Conservation (phyloP, 2,888 invertebrate genomes). For the Syrista parreyssii region DNA sequence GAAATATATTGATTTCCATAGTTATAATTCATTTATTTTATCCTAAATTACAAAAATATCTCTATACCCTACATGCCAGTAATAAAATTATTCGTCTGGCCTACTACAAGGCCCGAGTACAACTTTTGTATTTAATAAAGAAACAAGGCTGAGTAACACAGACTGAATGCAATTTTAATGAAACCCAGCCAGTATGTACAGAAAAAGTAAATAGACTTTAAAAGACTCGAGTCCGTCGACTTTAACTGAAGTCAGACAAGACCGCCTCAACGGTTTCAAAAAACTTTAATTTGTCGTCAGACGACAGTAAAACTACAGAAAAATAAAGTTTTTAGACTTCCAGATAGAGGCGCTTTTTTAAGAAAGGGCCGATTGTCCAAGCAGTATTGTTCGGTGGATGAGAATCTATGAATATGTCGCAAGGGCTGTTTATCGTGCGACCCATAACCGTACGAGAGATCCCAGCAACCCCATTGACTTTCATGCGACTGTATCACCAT, state of each 20-base stretch:
- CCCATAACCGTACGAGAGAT: slow-evolving; percentile 1
- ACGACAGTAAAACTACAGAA: not conserved
- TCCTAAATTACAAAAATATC: too few species aligned
- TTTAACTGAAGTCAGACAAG: not conserved
- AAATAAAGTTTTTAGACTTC: not conserved
- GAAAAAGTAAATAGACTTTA: not conserved
- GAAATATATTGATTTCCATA: too few species aligned
- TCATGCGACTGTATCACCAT: not conserved
- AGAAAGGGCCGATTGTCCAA: not conserved
- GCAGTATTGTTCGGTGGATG: not conserved
- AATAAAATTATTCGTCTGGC: not conserved
- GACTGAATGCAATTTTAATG: not conserved
- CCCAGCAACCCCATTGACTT: not conserved
- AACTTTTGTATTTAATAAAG: not conserved
- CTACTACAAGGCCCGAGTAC: not conserved
- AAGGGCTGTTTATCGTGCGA: not conserved
- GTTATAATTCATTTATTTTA: too few species aligned
- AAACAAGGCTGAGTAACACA: not conserved
- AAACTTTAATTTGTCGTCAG: not conserved
- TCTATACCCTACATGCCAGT: too few species aligned
- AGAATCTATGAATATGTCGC: slow-evolving; percentile 4
- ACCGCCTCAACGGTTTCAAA: not conserved
- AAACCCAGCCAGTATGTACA: not conserved
- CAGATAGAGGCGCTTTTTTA: not conserved
- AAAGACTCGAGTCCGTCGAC: not conserved